Base-by-base conservation (phyloP, 2,113 vertebrate genomes). In the Steatornis caripensis region DNA sequence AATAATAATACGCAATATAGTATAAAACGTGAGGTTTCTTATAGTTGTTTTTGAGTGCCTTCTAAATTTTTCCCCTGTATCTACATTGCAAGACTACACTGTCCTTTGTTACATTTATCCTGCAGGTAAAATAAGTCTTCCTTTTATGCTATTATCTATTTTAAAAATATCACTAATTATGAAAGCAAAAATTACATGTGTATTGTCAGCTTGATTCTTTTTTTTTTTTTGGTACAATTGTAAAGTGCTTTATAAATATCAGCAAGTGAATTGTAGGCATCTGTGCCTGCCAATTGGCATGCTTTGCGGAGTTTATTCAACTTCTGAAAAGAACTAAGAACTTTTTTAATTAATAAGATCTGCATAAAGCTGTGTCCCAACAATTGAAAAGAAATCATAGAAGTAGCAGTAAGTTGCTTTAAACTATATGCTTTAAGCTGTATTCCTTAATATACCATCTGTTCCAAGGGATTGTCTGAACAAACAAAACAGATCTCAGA, bases 221-320 rank as follows among this genome's bases (percentile, higher is more conserved):
- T 65, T 49, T 58, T 46, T 2, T 0, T 15, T 60, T 58, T 32
- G 19, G 46, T 94, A 48, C 96, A 80, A 91, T 95, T 96, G 70
- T 87, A 76, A 86, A 95, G 39, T 91, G 66, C 74, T 97, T 97
- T 95, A 57, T 94, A 96, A 97, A 91, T 92, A 93, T 74, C 51
- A 49, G n/a, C 12, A 7, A 49, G 48, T 88, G 72, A 85, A 78
- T 79, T 92, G 71, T 80, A 60, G 39, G 45, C 76, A 93, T 96
- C 86, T 97, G 72, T 92, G 57, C 68, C 57, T 95, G 83, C 96
- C 91, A 97, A 66, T 77, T 97, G 88, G 81, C 93, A 79, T 86
- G 57, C 88, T 96, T 96, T 94, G 74, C 20, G 8, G 81, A 92
- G 75, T 95, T 97, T 96, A 96, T 94, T 96, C 94, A 95, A 69